These are phyloP conservation scores for Sinocyclocheilus anshuiensis DNA, from an alignment of 2,113 vertebrate genomes.

Conservation along the genomic window DNA sequence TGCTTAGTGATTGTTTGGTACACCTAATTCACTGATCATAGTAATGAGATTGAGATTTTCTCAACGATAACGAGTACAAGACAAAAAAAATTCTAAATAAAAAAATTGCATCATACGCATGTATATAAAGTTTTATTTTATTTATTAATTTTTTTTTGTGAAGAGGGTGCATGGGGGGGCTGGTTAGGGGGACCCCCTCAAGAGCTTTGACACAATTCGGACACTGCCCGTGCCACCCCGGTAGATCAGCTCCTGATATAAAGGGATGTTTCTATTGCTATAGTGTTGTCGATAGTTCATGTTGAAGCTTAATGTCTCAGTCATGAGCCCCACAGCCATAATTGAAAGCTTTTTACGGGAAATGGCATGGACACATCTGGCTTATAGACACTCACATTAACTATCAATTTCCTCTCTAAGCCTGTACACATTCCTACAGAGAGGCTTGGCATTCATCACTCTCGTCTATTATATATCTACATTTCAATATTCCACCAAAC, in stretches of 20 bases:
- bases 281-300: neutral
- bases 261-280: neutral
- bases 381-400: constrained; percentile 23
- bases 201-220: too few species aligned
- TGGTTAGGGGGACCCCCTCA: too few species aligned
- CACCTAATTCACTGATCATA: too few species aligned
- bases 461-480: neutral
- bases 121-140: too few species aligned
- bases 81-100: too few species aligned
- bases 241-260: neutral
- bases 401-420: constrained; percentile 29
- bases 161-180: too few species aligned
- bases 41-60: too few species aligned
- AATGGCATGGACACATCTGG: constrained; percentile 46
- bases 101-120: too few species aligned
- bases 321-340: neutral
- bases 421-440: constrained; percentile 19
- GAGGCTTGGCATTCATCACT: neutral
- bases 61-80: too few species aligned
- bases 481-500: neutral
- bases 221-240: too few species aligned
- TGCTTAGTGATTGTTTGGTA: too few species aligned
- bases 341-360: constrained; percentile 5
- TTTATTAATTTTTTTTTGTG: too few species aligned
- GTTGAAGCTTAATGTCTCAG: neutral